These are phyloP conservation scores for Pseudocheirus occidentalis DNA, from an alignment of 2,797 vertebrate genomes.

Conservation along the genomic window DNA sequence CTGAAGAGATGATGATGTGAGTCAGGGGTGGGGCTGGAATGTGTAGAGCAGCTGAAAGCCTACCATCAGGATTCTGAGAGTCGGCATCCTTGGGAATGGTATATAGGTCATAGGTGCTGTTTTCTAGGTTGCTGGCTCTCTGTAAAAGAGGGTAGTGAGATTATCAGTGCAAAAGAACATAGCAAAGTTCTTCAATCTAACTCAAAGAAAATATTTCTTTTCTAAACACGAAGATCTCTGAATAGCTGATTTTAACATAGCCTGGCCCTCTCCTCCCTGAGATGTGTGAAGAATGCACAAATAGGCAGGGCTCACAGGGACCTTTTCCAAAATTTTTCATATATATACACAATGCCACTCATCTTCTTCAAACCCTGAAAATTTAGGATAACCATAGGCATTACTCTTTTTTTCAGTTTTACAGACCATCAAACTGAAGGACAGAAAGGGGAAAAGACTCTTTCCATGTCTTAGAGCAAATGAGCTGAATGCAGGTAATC, in stretches of 20 bases:
- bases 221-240: not conserved
- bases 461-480: not conserved
- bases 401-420: conserved; percentile 9
- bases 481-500: not conserved
- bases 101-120: conserved; percentile 98
- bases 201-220: conserved; percentile 27
- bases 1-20: conserved; percentile 21
- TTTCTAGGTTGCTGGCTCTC: conserved; percentile 98
- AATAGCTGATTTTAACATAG: conserved; percentile 22
- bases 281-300: conserved; percentile 3
- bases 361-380: conserved; percentile 26
- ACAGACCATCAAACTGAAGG: conserved; percentile 46
- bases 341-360: not conserved
- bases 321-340: conserved; percentile 20
- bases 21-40: conserved; percentile 15
- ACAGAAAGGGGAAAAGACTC: not conserved
- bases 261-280: not conserved
- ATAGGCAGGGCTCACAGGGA: conserved; percentile 14
- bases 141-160: conserved; percentile 72
- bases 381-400: conserved; percentile 34
- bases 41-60: conserved; percentile 17
- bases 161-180: conserved; percentile 6
- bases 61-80: conserved; percentile 97
- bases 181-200: conserved; percentile 36
- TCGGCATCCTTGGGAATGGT: conserved; percentile 97